Percentiles rank a stretch among this genome's conserved stretches.
Evolutionary conservation across 2,113 vertebrate species (phyloP).

Genomic region (Pteruthius melanotis): DNA sequence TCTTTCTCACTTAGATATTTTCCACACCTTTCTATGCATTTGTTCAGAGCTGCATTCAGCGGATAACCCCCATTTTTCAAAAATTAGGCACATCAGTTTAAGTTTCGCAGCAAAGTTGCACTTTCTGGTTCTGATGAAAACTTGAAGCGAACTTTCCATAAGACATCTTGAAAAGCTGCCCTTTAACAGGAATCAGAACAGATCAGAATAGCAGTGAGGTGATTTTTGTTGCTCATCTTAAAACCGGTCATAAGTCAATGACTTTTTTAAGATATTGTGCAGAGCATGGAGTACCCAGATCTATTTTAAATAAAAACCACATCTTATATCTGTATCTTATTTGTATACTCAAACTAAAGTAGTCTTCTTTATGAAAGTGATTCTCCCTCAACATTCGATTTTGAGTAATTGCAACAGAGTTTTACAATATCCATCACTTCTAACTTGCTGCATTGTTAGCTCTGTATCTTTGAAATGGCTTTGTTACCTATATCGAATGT

Average conservation of each 20-base stretch:
- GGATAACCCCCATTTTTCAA: neutral
- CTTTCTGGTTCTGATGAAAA: neutral
- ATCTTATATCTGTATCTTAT: neutral
- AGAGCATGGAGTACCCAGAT: neutral
- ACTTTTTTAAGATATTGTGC: neutral
- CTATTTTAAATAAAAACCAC: neutral
- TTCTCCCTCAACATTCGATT: neutral
- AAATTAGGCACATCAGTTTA: neutral
- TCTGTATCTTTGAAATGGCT: neutral
- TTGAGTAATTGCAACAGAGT: neutral
- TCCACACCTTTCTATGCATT: neutral
- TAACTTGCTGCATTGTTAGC: neutral
- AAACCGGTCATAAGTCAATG: neutral
- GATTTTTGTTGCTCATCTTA: neutral
- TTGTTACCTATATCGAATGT: neutral
- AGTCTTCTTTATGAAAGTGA: neutral
- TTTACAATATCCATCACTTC: neutral
- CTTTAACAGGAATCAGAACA: neutral
- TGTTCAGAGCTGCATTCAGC: neutral
- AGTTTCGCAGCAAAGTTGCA: neutral
- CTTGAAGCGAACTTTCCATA: neutral
- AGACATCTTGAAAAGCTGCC: neutral
- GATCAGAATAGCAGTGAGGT: neutral
- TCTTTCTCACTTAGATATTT: neutral
- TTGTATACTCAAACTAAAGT: neutral